Percentiles rank a stretch among this genome's conserved stretches.
phyloP scores from a whole-genome alignment of 2,888 invertebrate genomes.

The Clistopyga incitator region DNA sequence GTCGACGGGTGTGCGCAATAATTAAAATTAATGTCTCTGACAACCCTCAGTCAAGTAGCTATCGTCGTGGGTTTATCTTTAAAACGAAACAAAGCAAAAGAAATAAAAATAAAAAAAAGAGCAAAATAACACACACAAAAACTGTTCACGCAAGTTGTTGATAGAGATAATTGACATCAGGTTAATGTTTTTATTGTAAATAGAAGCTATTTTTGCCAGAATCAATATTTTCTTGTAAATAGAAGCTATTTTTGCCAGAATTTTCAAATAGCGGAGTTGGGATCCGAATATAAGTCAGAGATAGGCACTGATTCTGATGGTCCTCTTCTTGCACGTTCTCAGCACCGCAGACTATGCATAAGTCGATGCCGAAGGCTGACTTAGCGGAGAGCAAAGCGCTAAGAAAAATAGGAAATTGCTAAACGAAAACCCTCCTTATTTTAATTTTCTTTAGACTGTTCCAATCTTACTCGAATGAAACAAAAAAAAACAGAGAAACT shows the following conservation, averaged over 20 bases:
- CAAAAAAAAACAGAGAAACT: not conserved
- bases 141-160: constrained; percentile 31
- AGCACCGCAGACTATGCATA: constrained; percentile 1
- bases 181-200: constrained; percentile 44
- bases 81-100: not conserved
- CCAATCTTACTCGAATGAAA: not conserved
- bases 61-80: not conserved
- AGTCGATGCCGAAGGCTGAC: not conserved
- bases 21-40: constrained; percentile 9
- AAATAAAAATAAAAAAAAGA: not conserved
- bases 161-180: constrained; percentile 34
- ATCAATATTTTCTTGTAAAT: constrained; percentile 23
- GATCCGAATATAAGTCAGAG: not conserved
- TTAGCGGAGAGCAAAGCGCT: constrained; percentile 1
- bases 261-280: constrained; percentile 9
- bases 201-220: constrained; percentile 46
- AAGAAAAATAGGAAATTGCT: not conserved
- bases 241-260: constrained; percentile 22
- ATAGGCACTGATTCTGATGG: constrained; percentile 8
- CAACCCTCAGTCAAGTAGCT: not conserved
- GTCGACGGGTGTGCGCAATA: constrained; percentile 13
- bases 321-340: constrained; percentile 17
- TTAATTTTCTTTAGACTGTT: too few species aligned
- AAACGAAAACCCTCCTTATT: not conserved
- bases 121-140: constrained; percentile 5